phyloP scores from a whole-genome alignment of 2,113 vertebrate genomes.

The Muntiacus reevesi region DNA sequence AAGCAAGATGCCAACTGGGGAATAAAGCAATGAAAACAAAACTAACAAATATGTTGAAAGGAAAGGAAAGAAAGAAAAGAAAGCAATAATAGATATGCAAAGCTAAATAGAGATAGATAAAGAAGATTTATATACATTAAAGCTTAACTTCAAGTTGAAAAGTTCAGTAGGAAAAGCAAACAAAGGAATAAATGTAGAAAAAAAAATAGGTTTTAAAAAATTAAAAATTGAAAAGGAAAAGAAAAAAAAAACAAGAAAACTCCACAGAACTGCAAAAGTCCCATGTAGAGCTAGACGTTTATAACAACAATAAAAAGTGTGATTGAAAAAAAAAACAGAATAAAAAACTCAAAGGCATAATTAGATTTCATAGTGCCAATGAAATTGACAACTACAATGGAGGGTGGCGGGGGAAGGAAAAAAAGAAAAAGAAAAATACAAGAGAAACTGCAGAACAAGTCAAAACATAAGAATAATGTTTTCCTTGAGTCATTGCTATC shows the following conservation, averaged over 20 bases:
- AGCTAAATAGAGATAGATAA: neutral
- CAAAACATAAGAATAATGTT: neutral
- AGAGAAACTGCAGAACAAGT: neutral
- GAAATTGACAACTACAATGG: neutral
- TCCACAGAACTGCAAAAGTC: neutral
- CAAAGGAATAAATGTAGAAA: neutral
- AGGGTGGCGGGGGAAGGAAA: neutral
- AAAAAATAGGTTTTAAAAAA: neutral
- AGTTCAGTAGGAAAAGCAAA: neutral
- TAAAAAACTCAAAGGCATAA: neutral
- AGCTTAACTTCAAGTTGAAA: neutral
- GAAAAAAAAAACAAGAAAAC: neutral
- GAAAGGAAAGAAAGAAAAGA: neutral
- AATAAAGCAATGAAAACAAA: neutral
- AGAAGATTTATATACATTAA: neutral
- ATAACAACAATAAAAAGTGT: neutral
- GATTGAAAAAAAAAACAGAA: neutral
- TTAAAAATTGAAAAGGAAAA: neutral
- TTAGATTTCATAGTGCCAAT: neutral
- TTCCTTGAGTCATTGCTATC: neutral
- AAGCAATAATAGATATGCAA: neutral
- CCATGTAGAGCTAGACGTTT: neutral
- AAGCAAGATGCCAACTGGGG: neutral
- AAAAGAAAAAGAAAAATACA: neutral
- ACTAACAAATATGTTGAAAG: neutral